Base-by-base conservation (phyloP, 2,797 vertebrate genomes). In the Perodicticus potto region DNA sequence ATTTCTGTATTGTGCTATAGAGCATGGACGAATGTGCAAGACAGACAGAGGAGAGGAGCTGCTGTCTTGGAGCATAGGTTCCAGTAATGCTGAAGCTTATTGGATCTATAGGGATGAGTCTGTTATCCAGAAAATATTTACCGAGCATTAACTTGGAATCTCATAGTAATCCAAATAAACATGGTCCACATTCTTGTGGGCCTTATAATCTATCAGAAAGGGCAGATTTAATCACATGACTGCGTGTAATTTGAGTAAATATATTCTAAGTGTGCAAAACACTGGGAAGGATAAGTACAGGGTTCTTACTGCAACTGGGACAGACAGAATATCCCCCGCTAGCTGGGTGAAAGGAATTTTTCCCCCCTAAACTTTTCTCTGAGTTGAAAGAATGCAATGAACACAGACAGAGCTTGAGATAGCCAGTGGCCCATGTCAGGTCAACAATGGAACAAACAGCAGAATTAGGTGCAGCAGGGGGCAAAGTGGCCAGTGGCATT, bases 341-440 rank as follows among this genome's bases (percentile, higher is more conserved):
- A 40, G 61, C 32, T 78, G n/a, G 25, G 7, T 53, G 17, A 86
- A 87, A 95, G 73, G 40, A 40, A 65, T 65, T 29, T 67, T 9
- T 17, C 32, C 32, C 37, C 32, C 43, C 3, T 78, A 59, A 61
- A 81, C n/a, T 89, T 93, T 94, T 34, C 55, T 70, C 25, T 49
- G 69, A 72, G 77, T 59, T 82, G 81, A 73, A 34, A 94, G 57
- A 94, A 43, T 53, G 32, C 89, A 55, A 11, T 10, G 12, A 70
- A 29, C 37, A 27, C n/a, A 86, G 80, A 17, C 32, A 65, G 88
- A 73, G 73, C 84, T 20, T 2, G 49, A 53, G 13, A 72, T 7
- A 84, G 67, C 27, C 85, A 61, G 7, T 43, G 65, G 70, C 27
- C 34, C 67, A 29, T 12, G 23, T 49, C 17, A 29, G 32, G 32